Evolutionary conservation across 2,888 invertebrate species (phyloP).

Genomic region (Ormyrus nitidulus): DNA sequence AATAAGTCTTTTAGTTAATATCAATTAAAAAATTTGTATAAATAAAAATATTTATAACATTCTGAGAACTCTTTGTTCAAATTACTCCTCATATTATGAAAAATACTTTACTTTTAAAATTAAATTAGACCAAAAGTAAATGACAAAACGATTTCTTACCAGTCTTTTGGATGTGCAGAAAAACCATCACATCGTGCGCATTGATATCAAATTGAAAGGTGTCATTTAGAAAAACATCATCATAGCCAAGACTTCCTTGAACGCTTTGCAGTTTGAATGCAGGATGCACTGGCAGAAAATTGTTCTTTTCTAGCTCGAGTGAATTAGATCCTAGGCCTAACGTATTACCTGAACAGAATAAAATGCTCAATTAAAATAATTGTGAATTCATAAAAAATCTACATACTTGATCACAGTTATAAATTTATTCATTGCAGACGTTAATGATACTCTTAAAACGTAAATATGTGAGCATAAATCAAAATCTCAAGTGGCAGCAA

Average conservation of each 20-base stretch:
- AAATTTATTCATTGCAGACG: too few species aligned
- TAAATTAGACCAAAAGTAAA: not conserved
- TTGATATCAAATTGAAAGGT: slow-evolving; percentile 93
- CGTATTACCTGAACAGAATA: slow-evolving; percentile 49
- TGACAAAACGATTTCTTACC: slow-evolving; percentile 74
- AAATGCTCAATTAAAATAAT: not conserved
- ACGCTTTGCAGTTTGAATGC: slow-evolving; percentile 70
- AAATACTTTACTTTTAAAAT: not conserved
- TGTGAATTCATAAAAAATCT: too few species aligned
- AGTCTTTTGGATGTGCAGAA: slow-evolving; percentile 99
- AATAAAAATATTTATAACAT: not conserved
- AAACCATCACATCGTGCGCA: slow-evolving; percentile 97
- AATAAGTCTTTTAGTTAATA: not conserved
- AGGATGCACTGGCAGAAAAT: slow-evolving; percentile 69
- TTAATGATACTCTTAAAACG: too few species aligned
- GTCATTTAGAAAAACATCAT: slow-evolving; percentile 87
- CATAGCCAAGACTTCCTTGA: slow-evolving; percentile 83
- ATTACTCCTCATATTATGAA: not conserved
- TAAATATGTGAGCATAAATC: too few species aligned
- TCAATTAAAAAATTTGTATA: not conserved
- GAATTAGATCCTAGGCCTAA: slow-evolving; percentile 64
- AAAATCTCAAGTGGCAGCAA: not conserved
- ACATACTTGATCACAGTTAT: too few species aligned
- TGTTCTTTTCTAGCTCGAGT: slow-evolving; percentile 68
- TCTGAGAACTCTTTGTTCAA: not conserved